Evolutionary conservation across 2,888 invertebrate species (phyloP), one percentile per base, ranked within the genome.

Genomic region (Polydrusus pterygomalis): DNA sequence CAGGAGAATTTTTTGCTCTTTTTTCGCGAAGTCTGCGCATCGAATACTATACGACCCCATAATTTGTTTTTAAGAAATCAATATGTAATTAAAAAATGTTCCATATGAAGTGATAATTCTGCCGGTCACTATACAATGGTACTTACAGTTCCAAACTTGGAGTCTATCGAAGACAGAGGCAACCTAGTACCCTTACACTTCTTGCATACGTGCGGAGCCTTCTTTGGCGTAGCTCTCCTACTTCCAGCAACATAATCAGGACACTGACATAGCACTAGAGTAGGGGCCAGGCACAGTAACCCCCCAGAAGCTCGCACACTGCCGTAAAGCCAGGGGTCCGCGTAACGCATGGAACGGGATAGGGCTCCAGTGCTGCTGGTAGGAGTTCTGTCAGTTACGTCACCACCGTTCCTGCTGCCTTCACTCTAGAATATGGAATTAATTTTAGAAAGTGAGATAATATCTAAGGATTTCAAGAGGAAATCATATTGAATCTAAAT

Each of bases 311-410:
- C 70, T 18, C 89, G 88, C 1, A 94, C 92, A 45, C 94, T 94
- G 82, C 95, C 94, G 85, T 96, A 95, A 15, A 95, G 90, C 95
- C 95, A 96, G 70, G 95, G 94, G 84, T 96, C 94, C 45, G 94
- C 94, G 88, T 94, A 94, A 86, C 93, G 93, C 95, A 95, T 95
- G 84, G 95, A 94, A 86, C 94, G 93, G 74, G 94, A 93, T 68
- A 95, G 87, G n/a, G 94, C 91, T 49, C 79, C 78, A 17, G 70
- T 70, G 43, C 56, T 75, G 20, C 71, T 49, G 1, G 74, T 30
- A 77, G 92, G 91, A 70, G 92, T 91, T 80, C 92, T 92, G 71
- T 81, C 81, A 70, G 80, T 79, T 56, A 84, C 70, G 77, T 77
- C 77, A 77, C 73, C 73, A 70, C 65, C 73, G 69, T 72, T 69